Evolutionary conservation across 1,140 invertebrate genomes (phyloP).

Genomic region (Cryptotermes secundus): DNA sequence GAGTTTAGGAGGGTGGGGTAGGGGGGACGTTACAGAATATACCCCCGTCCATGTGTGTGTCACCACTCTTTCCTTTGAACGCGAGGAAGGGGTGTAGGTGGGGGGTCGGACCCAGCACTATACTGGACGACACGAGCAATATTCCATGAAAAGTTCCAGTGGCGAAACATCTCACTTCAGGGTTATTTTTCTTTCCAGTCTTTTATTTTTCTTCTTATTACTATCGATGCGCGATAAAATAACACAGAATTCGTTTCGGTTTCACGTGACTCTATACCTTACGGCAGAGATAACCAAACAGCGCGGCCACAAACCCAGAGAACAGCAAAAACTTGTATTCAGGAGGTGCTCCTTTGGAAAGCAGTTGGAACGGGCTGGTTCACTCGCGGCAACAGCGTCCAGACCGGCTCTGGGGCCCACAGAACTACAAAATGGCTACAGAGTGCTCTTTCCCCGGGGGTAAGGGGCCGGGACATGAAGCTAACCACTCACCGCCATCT

Average conservation of each 20-base stretch:
- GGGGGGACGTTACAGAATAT: not conserved
- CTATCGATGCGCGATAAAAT: not conserved
- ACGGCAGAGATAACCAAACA: not conserved
- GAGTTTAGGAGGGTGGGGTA: conserved; percentile 43
- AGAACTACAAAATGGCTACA: too few relatives aligned
- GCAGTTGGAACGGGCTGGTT: too few relatives aligned
- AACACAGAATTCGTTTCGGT: not conserved
- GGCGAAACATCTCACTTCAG: not conserved
- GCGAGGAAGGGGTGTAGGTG: not conserved
- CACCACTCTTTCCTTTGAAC: not conserved
- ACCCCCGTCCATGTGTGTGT: not conserved
- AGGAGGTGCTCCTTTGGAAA: too few relatives aligned
- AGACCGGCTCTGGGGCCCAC: too few relatives aligned
- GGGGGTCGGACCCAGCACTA: not conserved
- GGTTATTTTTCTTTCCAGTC: conserved; percentile 3
- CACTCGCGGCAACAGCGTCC: too few relatives aligned
- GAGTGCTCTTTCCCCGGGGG: too few relatives aligned
- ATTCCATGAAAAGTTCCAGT: not conserved
- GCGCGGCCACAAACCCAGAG: too few relatives aligned
- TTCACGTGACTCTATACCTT: not conserved
- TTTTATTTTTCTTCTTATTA: not conserved
- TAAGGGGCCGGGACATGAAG: too few relatives aligned
- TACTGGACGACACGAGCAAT: not conserved
- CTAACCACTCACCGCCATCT: too few relatives aligned
- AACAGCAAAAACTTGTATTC: too few relatives aligned